Evolutionary conservation across 2,888 invertebrate genomes (phyloP).

Genomic region (Urechis unicinctus): DNA sequence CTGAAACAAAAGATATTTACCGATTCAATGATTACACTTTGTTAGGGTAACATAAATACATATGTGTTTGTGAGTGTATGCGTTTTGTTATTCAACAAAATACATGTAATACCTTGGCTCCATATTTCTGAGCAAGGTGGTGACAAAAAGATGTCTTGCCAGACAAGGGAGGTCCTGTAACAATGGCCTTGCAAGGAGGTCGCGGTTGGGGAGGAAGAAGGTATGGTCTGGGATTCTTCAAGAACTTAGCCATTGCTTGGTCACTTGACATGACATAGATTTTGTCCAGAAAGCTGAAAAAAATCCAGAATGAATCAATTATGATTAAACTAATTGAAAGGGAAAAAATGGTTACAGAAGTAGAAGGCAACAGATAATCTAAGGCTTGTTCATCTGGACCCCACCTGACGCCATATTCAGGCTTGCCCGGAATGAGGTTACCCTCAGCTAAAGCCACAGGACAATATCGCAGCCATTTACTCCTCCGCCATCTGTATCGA

Average conservation of each 20-base stretch:
- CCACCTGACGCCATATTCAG: slow-evolving; percentile 48
- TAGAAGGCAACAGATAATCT: neutral
- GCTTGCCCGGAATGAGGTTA: slow-evolving; percentile 41
- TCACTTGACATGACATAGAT: slow-evolving; percentile 46
- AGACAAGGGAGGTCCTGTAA: slow-evolving; percentile 41
- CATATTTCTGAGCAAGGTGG: slow-evolving; percentile 43
- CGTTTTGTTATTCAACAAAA: neutral
- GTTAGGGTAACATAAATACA: neutral
- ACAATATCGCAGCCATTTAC: slow-evolving; percentile 43
- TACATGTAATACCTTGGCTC: slow-evolving; percentile 32
- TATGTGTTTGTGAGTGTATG: too few relatives aligned
- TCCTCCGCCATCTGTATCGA: slow-evolving; percentile 44
- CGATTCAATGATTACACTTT: neutral
- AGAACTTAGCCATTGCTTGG: slow-evolving; percentile 45
- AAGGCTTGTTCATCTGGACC: neutral
- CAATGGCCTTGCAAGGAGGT: slow-evolving; percentile 45
- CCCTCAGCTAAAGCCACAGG: slow-evolving; percentile 49
- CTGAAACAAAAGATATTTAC: too few relatives aligned
- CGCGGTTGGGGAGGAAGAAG: slow-evolving; percentile 46
- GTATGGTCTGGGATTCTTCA: slow-evolving; percentile 49
- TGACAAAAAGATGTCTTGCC: slow-evolving; percentile 46
- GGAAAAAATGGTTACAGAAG: neutral
- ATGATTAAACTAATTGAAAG: neutral
- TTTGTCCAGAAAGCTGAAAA: slow-evolving; percentile 48
- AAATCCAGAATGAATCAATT: neutral